Percentiles rank a stretch among this genome's conserved stretches.
phyloP scores from a whole-genome alignment of 2,797 vertebrate species.

The Ptychobarbus kaznakovi region DNA sequence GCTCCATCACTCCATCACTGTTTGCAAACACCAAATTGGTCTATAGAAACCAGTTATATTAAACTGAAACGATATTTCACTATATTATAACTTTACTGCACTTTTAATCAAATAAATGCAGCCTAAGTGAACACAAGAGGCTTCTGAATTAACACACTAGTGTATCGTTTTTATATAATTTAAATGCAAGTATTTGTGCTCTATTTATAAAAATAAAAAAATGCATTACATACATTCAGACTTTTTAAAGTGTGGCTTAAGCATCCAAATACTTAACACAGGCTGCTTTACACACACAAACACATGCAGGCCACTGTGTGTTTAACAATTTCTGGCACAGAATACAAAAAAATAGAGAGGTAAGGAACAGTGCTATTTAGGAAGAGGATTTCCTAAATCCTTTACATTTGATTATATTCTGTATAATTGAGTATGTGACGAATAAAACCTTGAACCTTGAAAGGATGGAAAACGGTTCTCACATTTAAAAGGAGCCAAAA shows the following conservation, averaged over 20 bases:
- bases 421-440: too few species aligned
- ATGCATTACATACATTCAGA: not conserved
- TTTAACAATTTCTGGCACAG: slow-evolving; percentile 41
- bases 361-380: not conserved
- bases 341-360: slow-evolving; percentile 21
- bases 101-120: not conserved
- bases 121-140: not conserved
- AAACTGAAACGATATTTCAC: not conserved
- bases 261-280: not conserved
- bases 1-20: too few species aligned
- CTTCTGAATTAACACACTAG: not conserved
- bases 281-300: not conserved
- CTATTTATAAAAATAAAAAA: not conserved
- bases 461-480: not conserved
- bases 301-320: not conserved
- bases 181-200: not conserved
- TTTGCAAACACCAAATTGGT: too few species aligned
- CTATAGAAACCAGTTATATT: not conserved
- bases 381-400: too few species aligned
- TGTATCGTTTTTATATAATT: not conserved
- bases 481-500: not conserved
- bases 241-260: not conserved
- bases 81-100: too few species aligned
- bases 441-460: too few species aligned
- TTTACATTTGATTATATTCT: too few species aligned